Evolutionary conservation across 2,113 vertebrate genomes (phyloP).

Genomic region (Tachycineta bicolor): DNA sequence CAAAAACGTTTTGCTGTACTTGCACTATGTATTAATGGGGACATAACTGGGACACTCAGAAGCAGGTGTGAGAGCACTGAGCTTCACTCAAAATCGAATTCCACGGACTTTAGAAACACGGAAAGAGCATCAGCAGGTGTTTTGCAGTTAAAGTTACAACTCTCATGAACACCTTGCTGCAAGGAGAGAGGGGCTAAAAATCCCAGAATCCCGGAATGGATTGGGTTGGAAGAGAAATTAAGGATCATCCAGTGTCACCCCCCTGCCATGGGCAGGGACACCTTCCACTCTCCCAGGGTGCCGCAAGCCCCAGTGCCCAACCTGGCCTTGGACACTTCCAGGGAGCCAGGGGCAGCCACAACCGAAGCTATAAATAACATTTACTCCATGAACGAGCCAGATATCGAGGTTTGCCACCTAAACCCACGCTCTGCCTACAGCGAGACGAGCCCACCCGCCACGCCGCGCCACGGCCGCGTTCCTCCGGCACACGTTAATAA

Average conservation of each 20-base stretch:
- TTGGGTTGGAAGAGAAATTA: neutral
- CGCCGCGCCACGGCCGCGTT: neutral
- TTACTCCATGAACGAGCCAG: neutral
- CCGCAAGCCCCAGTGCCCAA: neutral
- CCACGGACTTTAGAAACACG: fast-evolving
- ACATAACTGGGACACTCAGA: neutral
- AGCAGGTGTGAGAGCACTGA: fast-evolving
- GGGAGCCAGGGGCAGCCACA: neutral
- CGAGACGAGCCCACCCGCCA: neutral
- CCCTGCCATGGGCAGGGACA: neutral
- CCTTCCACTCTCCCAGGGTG: neutral
- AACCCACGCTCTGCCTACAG: neutral
- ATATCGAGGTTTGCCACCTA: neutral
- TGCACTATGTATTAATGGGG: fast-evolving
- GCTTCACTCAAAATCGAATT: too few species aligned
- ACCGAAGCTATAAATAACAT: neutral
- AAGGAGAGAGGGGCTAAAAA: neutral
- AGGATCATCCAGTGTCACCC: neutral
- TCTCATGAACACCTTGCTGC: neutral
- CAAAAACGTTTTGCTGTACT: neutral
- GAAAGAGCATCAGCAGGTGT: neutral
- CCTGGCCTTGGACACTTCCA: neutral
- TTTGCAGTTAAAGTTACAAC: neutral
- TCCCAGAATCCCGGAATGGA: neutral
- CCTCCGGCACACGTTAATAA: neutral